Base-by-base conservation (phyloP, 1,140 invertebrate genomes). In the Orchesella cincta region DNA sequence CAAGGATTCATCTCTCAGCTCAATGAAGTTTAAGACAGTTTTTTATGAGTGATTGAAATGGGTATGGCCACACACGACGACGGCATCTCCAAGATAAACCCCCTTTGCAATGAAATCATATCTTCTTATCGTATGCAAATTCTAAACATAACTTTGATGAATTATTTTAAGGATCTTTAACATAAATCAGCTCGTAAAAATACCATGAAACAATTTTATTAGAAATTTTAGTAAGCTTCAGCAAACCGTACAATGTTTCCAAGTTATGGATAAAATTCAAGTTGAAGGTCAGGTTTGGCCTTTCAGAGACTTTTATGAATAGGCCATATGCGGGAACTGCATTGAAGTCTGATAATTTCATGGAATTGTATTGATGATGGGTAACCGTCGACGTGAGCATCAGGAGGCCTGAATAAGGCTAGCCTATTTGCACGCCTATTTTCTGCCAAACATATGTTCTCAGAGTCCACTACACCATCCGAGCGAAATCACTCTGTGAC, bases 361-460 rank as follows among this genome's bases (percentile, higher is more conserved):
- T 33, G 62, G 31, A 29, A 67, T 67, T 26, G 23, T 57, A 23
- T 14, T 67, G 62, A 67, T n/a, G 2, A 67, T 33, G 62, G 31
- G 28, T 67, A 67, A 67, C 62, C 62, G 62, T 29, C 62, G 23
- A 67, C 62, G 12, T 67, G 62, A 67, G n/a, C 31, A 67, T 67
- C 31, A 29, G 62, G 26, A 67, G 12, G 26, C 14, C 31, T 67
- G 62, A 29, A 14, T 20, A 35, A 73, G 39, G 8, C 57, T 23
- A 64, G 35, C 36, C 35, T n/a, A 31, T 46, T 36, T 73, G 71
- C 71, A 73, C 71, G 71, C 71, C 71, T 73, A 36, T 73, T 73
- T 46, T 46, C 34, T 73, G 71, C 71, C 71, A 36, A 73, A 73
- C 71, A 73, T 46, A 73, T 73, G 71, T 67, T 67, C 71, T 71